Evolutionary conservation across 2,113 vertebrate genomes (phyloP), one percentile per base, ranked within the genome.

Genomic region (Apeltes quadracus): DNA sequence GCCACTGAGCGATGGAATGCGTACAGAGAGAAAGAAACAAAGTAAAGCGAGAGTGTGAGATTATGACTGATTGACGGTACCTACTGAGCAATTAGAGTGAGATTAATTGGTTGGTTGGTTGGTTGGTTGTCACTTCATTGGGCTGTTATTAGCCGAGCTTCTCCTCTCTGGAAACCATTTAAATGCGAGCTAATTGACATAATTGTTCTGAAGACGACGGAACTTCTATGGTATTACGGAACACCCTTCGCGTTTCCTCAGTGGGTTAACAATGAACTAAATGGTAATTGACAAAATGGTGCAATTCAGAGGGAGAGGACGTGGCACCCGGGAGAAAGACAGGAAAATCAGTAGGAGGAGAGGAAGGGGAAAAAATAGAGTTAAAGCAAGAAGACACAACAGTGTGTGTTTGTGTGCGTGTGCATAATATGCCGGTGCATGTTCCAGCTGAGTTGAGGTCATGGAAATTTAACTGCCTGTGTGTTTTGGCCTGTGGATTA

Each of bases 401-500:
- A 39, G 9, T 46, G 34, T 74, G 48, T 39, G 16, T 29, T 64
- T 32, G 36, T 50, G 39, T 61, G 32, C 69, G 73, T 63, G 59
- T 56, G 72, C 72, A 43, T 25, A 32, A 65, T 54, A 25, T 32
- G 50, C 5, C 36, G 20, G 39, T 69, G 55, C n/a, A 23, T 75
- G 65, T 78, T 79, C 75, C 2, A 86, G 78, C 79, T 83, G 36
- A 48, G 79, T 79, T 90, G 84, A 88, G 88, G 87, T 92, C 89
- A 90, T 89, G 89, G 88, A 92, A 92, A 91, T 80, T 81, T 81
- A 84, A 83, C 57, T 9, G 79, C 56, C 62, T 84, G 80, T 87
- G 70, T 69, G 79, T 78, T 83, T 75, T 69, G 85, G 83, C 69
- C 80, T 72, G 39, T 54, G 84, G 81, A 88, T 89, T 88, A 89